Conservation (phyloP, 2,888 invertebrate species). For the Diabrotica balteata region DNA sequence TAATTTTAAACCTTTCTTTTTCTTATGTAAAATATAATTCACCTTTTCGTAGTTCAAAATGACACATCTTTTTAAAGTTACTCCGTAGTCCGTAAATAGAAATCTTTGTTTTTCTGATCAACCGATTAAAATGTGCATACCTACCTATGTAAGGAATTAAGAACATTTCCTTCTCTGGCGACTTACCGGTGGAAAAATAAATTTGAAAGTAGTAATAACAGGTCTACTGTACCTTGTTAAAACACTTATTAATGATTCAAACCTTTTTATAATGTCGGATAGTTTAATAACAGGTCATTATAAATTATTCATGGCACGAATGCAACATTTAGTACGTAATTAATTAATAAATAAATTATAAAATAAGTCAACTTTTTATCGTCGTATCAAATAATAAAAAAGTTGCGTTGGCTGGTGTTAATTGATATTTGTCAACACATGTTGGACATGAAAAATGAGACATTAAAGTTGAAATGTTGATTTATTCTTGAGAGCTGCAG, state of each 20-base stretch:
- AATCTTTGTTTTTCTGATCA: background rate
- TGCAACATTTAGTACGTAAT: conserved; percentile 41
- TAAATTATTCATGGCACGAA: conserved; percentile 41
- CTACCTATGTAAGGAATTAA: conserved; percentile 21
- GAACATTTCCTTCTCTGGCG: conserved; percentile 21
- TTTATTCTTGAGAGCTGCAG: too few species aligned
- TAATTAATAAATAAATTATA: conserved; percentile 41
- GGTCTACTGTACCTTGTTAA: conserved; percentile 27
- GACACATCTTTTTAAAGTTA: too few species aligned
- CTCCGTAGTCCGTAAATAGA: background rate
- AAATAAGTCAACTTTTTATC: background rate
- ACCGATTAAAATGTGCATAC: conserved; percentile 15
- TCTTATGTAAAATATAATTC: too few species aligned
- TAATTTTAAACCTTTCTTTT: too few species aligned
- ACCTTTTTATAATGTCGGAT: conserved; percentile 36
- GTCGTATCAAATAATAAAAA: too few species aligned
- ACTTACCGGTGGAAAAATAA: conserved; percentile 30
- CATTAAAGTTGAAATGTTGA: too few species aligned
- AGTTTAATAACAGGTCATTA: conserved; percentile 37
- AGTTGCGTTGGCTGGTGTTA: background rate
- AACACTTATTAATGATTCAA: conserved; percentile 31
- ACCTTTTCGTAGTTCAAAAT: too few species aligned
- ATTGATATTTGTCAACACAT: conserved; percentile 1
- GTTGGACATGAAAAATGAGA: background rate
- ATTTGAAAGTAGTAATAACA: conserved; percentile 35